A percentile compares a stretch with the other conserved stretches of the same genome.
phyloP scores from a whole-genome alignment of 2,113 vertebrate genomes.

The Indicator maculatus region DNA sequence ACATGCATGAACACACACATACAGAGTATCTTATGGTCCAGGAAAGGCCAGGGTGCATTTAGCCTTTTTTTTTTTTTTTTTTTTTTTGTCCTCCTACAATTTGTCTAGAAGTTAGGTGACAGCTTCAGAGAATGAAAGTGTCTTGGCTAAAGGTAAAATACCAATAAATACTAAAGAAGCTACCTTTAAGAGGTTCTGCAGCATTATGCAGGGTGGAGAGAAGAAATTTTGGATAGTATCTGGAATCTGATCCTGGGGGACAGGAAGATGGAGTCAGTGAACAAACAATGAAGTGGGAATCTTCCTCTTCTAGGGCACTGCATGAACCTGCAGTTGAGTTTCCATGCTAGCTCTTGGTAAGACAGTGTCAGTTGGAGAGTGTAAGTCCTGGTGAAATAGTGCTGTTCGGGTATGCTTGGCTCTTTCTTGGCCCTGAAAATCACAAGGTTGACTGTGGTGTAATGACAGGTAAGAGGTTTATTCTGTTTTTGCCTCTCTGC shows the following conservation, averaged over 20 bases:
- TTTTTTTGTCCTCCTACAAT: no score
- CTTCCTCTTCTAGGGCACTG: not conserved
- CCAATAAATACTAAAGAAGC: not conserved
- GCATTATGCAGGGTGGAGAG: not conserved
- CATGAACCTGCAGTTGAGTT: not conserved
- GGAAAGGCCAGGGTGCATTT: not conserved
- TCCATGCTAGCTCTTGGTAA: not conserved
- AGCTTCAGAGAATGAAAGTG: not conserved
- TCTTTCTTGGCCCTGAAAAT: not conserved
- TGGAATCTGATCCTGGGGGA: not conserved
- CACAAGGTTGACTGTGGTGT: not conserved
- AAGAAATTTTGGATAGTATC: not conserved
- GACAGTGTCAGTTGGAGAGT: not conserved
- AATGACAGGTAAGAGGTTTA: not conserved
- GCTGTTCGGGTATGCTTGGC: not conserved
- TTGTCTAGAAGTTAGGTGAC: conserved; percentile 11
- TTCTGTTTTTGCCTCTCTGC: not conserved
- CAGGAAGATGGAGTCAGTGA: not conserved
- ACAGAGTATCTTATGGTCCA: not conserved
- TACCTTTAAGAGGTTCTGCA: not conserved
- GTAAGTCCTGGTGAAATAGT: not conserved
- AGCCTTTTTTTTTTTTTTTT: not conserved
- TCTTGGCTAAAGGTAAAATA: not conserved
- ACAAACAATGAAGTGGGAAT: not conserved
- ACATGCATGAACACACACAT: accelerated